Evolutionary conservation across 2,888 invertebrate genomes (phyloP).

Genomic region (Caenorhabditis parvicauda): DNA sequence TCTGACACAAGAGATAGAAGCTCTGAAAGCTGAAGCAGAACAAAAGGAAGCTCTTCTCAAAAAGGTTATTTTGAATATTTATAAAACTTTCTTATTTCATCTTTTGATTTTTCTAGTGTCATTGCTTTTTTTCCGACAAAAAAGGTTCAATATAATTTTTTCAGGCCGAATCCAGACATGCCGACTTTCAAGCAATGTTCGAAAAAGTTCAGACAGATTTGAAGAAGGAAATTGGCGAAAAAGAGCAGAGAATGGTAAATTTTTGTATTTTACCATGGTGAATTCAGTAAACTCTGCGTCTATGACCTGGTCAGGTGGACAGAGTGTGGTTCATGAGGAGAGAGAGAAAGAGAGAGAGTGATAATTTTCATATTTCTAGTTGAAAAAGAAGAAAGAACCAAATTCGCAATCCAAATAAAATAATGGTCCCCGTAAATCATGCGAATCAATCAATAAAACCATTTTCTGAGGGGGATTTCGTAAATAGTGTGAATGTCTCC

Average conservation of each 20-base stretch:
- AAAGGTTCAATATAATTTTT: conserved; percentile 6
- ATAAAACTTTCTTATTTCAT: neutral
- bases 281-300: conserved; percentile 12
- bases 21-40: conserved; percentile 1
- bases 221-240: conserved; percentile 14
- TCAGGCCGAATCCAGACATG: conserved; percentile 11
- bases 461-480: no score
- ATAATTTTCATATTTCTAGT: no score
- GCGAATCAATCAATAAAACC: no score
- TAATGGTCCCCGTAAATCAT: no score
- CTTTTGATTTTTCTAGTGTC: no score
- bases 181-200: conserved; percentile 23
- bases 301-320: no score
- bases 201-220: conserved; percentile 17
- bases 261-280: neutral
- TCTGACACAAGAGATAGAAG: neutral
- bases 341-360: no score
- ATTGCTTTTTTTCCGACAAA: no score
- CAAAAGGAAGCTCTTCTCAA: conserved; percentile 7
- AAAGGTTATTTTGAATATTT: conserved; percentile 1
- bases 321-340: no score
- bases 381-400: no score
- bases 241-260: conserved; percentile 11
- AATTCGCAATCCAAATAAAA: no score
- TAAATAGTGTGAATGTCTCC: no score